A percentile compares a stretch with the other conserved stretches of the same genome.
These are phyloP conservation scores for Petrocephalus microphthalmus DNA, from an alignment of 2,113 vertebrate genomes.

Conservation along the genomic window DNA sequence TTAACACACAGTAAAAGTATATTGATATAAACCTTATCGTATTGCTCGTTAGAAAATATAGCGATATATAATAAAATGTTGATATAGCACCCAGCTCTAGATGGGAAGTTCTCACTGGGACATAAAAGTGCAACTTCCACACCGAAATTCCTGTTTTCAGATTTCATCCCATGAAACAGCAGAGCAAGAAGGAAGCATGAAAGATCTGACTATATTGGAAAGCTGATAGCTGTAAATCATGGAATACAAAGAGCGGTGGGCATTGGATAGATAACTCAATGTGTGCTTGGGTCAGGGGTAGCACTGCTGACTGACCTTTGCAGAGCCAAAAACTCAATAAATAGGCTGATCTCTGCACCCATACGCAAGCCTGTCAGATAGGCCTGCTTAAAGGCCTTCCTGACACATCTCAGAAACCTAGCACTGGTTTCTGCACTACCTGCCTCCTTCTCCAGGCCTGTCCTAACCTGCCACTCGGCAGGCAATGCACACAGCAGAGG, in stretches of 20 bases:
- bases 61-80: neutral
- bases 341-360: neutral
- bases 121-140: neutral
- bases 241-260: neutral
- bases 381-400: neutral
- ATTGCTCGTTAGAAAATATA: neutral
- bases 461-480: slow-evolving; percentile 67
- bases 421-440: slow-evolving; percentile 1
- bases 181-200: neutral
- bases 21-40: neutral
- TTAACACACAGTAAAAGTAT: neutral
- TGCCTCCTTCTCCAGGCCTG: slow-evolving; percentile 40
- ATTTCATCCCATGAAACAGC: neutral
- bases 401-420: neutral
- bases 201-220: neutral
- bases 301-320: neutral
- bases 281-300: neutral
- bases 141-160: neutral
- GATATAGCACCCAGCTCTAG: neutral
- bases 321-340: neutral
- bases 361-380: neutral
- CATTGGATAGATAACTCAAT: neutral
- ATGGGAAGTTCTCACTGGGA: neutral
- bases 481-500: slow-evolving; percentile 53
- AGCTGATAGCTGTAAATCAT: neutral